Evolutionary conservation across 2,113 vertebrate species (phyloP), one percentile per base, ranked within the genome.

Genomic region (Anseranas semipalmata): DNA sequence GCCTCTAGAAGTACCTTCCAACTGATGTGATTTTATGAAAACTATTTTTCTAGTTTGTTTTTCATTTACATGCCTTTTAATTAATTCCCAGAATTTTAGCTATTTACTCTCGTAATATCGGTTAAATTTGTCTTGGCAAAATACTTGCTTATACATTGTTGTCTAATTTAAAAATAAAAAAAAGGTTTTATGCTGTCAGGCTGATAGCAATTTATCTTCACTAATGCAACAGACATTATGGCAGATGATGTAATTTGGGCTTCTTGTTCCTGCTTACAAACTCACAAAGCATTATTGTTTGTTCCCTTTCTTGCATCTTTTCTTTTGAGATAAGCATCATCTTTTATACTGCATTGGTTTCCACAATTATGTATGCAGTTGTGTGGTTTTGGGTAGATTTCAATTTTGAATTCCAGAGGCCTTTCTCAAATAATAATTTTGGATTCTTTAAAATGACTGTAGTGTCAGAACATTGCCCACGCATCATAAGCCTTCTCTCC

Each of bases 361-460:
- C 66, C 72, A 63, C 63, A 83, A 77, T 52, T 84, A n/a, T 80
- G 27, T 76, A 35, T 90, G 53, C 41, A 62, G 59, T 86, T 95
- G 15, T 81, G n/a, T 93, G 17, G 32, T 50, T 90, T 88, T 90
- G 79, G 67, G 67, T 43, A 71, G 67, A 58, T 88, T 92, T 90
- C 75, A 93, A 0, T 77, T 71, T 67, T 95, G 46, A 12, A 84
- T 87, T 95, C 83, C 80, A 78, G 46, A 80, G 59, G 21, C 21
- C 78, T 81, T 76, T 90, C 50, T 89, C 53, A n/a, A n/a, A n/a
- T 32, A 81, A 65, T 15, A 74, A 24, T 37, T 77, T 90, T 88
- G 43, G 32, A 81, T 86, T 92, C 83, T 88, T 86, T 92, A 63
- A 92, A 92, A 86, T 90, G 46, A 50, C 81, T 93, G 25, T 96